These are phyloP conservation scores for Pangasius macronema DNA, from an alignment of 2,797 vertebrate genomes.

Conservation along the genomic window DNA sequence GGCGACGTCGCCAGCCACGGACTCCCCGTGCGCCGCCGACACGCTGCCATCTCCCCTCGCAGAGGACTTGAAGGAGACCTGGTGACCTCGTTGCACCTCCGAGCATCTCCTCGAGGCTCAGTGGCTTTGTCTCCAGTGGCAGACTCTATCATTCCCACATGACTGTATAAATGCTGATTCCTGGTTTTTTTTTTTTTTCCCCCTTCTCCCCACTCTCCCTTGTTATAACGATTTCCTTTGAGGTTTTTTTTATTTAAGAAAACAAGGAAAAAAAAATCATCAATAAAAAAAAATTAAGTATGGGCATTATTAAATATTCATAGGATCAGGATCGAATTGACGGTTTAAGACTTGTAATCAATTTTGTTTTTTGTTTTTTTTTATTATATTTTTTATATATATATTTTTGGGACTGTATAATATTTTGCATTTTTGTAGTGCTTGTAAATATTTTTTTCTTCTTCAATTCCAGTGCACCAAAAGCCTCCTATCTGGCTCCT, in stretches of 20 bases:
- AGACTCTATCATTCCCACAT: conserved; percentile 70
- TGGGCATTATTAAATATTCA: conserved; percentile 82
- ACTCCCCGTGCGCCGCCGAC: conserved; percentile 63
- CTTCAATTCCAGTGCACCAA: conserved; percentile 53
- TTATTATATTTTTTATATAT: conserved; percentile 40
- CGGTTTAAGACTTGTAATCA: conserved; percentile 57
- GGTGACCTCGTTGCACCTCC: conserved; percentile 67
- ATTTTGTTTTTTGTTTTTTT: conserved; percentile 49
- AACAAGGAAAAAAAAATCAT: conserved; percentile 51
- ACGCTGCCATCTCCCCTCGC: conserved; percentile 55
- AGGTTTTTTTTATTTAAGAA: conserved; percentile 62
- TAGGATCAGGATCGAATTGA: conserved; percentile 68
- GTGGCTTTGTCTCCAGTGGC: conserved; percentile 85
- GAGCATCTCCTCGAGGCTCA: conserved; percentile 66
- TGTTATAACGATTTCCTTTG: conserved; percentile 66
- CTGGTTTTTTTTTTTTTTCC: conserved; percentile 50
- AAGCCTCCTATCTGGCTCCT: conserved; percentile 55
- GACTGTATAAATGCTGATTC: conserved; percentile 59
- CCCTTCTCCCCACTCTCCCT: neutral
- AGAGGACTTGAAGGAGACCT: conserved; percentile 72
- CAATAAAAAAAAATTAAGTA: conserved; percentile 51
- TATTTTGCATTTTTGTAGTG: conserved; percentile 56
- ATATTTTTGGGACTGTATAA: conserved; percentile 61
- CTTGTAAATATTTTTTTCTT: conserved; percentile 73
- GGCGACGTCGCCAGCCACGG: conserved; percentile 64